Conservation (phyloP, 2,888 invertebrate genomes). For the Sthenelais limicola region DNA sequence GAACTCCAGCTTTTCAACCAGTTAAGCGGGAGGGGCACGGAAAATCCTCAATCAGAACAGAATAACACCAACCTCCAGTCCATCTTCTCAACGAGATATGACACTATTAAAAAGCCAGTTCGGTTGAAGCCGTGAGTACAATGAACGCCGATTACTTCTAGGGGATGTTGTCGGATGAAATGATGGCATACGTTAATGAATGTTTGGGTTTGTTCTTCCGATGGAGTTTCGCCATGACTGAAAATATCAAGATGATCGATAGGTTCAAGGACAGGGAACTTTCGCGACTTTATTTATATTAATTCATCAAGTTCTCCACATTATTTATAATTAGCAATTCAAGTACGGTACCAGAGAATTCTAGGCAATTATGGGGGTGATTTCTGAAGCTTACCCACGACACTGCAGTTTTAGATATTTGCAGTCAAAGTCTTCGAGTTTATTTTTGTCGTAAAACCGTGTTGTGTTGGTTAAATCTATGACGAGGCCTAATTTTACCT, state of each 20-base stretch:
- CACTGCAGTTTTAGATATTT: slow-evolving; percentile 91
- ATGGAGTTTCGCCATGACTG: slow-evolving; percentile 91
- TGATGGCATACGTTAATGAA: slow-evolving; percentile 87
- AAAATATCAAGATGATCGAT: slow-evolving; percentile 40
- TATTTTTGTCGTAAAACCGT: slow-evolving; percentile 90
- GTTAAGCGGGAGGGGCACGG: too few relatives aligned
- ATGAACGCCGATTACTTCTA: slow-evolving; percentile 86
- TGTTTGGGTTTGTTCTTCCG: slow-evolving; percentile 84
- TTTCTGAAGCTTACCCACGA: slow-evolving; percentile 76
- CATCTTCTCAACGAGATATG: slow-evolving; percentile 89
- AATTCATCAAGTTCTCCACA: not conserved
- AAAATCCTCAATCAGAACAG: too few relatives aligned
- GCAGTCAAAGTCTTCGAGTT: slow-evolving; percentile 83
- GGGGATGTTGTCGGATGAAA: slow-evolving; percentile 85
- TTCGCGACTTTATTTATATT: too few relatives aligned
- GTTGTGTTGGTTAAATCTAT: slow-evolving; percentile 96
- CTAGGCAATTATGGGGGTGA: not conserved
- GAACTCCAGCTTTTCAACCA: too few relatives aligned
- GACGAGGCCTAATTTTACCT: slow-evolving; percentile 93
- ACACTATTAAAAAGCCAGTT: slow-evolving; percentile 94
- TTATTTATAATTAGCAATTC: not conserved
- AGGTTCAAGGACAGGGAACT: not conserved
- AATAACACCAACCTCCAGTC: slow-evolving; percentile 80
- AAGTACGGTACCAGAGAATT: not conserved
- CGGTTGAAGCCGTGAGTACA: slow-evolving; percentile 99